Conservation (phyloP, 2,113 vertebrate genomes). For the Bungarus multicinctus region DNA sequence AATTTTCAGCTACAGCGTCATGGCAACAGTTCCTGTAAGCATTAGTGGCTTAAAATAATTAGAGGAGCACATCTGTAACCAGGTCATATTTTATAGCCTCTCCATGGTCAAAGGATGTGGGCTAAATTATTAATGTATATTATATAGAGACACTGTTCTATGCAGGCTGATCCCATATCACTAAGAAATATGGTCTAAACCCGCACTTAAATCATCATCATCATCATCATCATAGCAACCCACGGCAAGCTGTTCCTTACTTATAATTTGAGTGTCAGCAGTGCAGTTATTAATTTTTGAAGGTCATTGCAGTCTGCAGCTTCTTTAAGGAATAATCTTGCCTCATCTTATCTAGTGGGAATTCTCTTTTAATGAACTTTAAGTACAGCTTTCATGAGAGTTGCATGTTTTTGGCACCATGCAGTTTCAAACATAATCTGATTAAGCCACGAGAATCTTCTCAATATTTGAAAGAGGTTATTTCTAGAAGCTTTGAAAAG, state of each 20-base stretch:
- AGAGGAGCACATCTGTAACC: neutral
- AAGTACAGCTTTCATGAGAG: conserved; percentile 29
- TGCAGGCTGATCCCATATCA: neutral
- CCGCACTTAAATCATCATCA: neutral
- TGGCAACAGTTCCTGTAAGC: neutral
- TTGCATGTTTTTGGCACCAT: conserved; percentile 21
- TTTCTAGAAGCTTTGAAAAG: conserved; percentile 6
- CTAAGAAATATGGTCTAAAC: conserved; percentile 4
- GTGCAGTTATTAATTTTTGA: conserved; percentile 20
- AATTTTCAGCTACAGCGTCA: neutral
- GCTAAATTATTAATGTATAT: neutral
- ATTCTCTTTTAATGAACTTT: conserved; percentile 32
- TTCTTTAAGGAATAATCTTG: neutral
- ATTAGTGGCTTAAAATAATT: neutral
- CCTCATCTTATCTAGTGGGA: conserved; percentile 9
- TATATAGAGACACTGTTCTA: neutral
- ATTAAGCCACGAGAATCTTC: conserved; percentile 32
- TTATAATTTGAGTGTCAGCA: neutral
- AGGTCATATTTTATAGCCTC: neutral
- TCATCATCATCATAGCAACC: conserved; percentile 11
- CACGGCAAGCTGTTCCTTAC: conserved; percentile 25
- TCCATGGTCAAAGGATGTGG: neutral
- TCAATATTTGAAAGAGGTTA: conserved; percentile 34
- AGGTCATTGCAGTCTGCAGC: conserved; percentile 32
- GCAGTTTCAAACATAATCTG: conserved; percentile 9